These are phyloP conservation scores for Rhadinocentrus ornatus DNA, from an alignment of 2,797 vertebrate genomes.

Conservation along the genomic window DNA sequence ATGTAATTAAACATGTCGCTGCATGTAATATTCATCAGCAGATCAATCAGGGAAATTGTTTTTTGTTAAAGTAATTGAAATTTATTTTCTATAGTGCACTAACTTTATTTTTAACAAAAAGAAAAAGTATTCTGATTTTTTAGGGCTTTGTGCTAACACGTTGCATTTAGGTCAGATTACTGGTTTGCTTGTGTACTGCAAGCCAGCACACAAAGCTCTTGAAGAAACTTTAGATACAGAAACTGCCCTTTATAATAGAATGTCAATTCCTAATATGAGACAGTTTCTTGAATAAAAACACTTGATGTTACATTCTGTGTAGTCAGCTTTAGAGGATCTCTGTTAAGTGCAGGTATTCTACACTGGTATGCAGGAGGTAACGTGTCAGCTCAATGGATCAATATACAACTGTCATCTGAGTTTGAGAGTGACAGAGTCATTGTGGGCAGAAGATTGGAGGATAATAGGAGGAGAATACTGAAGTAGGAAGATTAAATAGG, in stretches of 20 bases:
- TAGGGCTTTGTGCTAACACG: background rate
- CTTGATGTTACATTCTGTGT: background rate
- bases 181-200: background rate
- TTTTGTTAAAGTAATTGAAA: too few relatives aligned
- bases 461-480: background rate
- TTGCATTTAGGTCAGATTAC: too few relatives aligned
- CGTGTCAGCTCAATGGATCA: slow-evolving; percentile 47
- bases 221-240: background rate
- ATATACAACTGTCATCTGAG: slow-evolving; percentile 15
- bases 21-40: background rate
- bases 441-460: background rate
- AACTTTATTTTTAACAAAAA: background rate
- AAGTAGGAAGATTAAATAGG: background rate
- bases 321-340: background rate
- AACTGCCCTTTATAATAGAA: background rate
- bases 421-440: background rate
- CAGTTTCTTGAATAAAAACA: background rate
- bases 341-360: slow-evolving; percentile 35
- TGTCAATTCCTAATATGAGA: background rate
- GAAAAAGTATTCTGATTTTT: background rate
- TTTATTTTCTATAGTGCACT: too few relatives aligned
- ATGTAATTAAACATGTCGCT: background rate
- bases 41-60: background rate
- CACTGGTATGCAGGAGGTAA: slow-evolving; percentile 38
- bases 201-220: background rate